A percentile compares a stretch with the other conserved stretches of the same genome.
Evolutionary conservation across 2,888 invertebrate species (phyloP).

Genomic region (Drosophila affinis): DNA sequence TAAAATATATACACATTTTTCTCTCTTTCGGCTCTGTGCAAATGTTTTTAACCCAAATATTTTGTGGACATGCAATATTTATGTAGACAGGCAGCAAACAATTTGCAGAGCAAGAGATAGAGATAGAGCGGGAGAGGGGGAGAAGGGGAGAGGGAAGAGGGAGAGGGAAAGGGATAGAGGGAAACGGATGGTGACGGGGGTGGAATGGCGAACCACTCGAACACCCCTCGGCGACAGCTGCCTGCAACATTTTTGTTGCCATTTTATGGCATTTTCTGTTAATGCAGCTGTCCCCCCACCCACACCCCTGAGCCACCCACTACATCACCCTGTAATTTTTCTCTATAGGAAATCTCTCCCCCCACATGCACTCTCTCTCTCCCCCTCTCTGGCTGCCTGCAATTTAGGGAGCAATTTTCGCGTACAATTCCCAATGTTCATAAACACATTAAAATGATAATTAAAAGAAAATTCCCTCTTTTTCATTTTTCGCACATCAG

Average conservation of each 20-base stretch:
- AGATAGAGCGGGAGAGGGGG: no score
- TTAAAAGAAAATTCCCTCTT: slow-evolving; percentile 68
- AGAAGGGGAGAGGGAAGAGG: no score
- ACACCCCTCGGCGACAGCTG: slow-evolving; percentile 43
- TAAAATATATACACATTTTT: slow-evolving; percentile 64
- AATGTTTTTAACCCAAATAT: slow-evolving; percentile 78
- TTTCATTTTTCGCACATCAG: slow-evolving; percentile 44
- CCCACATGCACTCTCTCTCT: slow-evolving; percentile 1
- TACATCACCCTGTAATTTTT: not conserved
- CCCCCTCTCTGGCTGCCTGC: slow-evolving; percentile 13
- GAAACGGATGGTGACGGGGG: no score
- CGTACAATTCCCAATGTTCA: slow-evolving; percentile 75
- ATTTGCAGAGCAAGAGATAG: slow-evolving; percentile 40
- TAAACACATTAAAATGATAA: slow-evolving; percentile 81
- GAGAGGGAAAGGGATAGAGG: slow-evolving; percentile 13
- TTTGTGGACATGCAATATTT: slow-evolving; percentile 78
- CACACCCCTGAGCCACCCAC: slow-evolving; percentile 14
- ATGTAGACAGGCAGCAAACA: slow-evolving; percentile 52
- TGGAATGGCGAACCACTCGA: slow-evolving; percentile 27
- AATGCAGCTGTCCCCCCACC: slow-evolving; percentile 63
- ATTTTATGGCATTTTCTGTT: slow-evolving; percentile 47
- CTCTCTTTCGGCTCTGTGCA: slow-evolving; percentile 50
- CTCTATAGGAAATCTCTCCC: not conserved
- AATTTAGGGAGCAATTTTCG: slow-evolving; percentile 70
- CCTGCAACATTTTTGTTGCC: slow-evolving; percentile 47